phyloP scores from a whole-genome alignment of 2,888 invertebrate genomes.

The Limnephilus auricula region DNA sequence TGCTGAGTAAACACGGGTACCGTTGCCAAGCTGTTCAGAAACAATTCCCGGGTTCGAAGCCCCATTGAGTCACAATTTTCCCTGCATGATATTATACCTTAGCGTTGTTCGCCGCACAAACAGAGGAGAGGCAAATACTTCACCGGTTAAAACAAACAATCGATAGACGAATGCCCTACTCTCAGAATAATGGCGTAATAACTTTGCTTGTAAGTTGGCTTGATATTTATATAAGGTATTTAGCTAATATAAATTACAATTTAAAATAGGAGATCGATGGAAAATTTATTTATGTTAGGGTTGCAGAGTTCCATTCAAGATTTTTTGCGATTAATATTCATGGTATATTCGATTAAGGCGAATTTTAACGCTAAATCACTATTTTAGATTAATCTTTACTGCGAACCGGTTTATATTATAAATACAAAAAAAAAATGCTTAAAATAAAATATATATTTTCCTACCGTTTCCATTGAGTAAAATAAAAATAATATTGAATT shows the following conservation, averaged over 20 bases:
- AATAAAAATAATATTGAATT: too few relatives aligned
- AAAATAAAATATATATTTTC: too few relatives aligned
- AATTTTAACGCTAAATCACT: too few relatives aligned
- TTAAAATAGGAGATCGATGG: not conserved
- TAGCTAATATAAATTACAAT: not conserved
- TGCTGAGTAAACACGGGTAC: not conserved
- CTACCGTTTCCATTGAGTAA: too few relatives aligned
- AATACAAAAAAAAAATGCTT: too few relatives aligned
- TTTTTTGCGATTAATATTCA: too few relatives aligned
- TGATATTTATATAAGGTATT: not conserved
- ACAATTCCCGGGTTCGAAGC: slow-evolving; percentile 24
- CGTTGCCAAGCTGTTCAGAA: not conserved
- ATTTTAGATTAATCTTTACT: too few relatives aligned
- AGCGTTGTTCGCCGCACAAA: not conserved
- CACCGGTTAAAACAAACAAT: slow-evolving; percentile 5
- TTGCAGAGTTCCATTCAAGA: too few relatives aligned
- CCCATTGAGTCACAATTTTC: slow-evolving; percentile 3
- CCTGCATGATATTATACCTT: slow-evolving; percentile 2
- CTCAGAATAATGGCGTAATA: not conserved
- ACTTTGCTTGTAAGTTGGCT: not conserved
- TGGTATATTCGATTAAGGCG: too few relatives aligned
- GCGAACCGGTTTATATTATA: too few relatives aligned
- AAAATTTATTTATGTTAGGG: not conserved
- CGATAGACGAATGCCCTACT: not conserved
- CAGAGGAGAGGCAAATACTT: slow-evolving; percentile 2